Percentiles rank a stretch among this genome's conserved stretches.
Conservation (phyloP, 1,140 invertebrate species). For the Neomicropteryx cornuta region DNA sequence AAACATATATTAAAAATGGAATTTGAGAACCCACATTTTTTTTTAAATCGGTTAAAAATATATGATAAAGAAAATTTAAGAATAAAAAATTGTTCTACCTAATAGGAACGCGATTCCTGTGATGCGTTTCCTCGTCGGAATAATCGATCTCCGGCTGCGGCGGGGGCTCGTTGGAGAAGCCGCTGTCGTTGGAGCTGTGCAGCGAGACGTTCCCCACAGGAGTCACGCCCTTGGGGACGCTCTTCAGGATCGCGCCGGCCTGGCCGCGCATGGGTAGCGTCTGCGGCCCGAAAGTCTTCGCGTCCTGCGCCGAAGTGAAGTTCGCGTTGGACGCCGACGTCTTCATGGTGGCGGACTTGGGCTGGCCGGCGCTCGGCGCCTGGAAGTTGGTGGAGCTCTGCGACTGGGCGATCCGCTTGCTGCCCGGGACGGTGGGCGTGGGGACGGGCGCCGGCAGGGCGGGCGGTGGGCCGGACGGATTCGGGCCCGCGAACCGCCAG, state of each 20-base stretch:
- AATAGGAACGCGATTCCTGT: conserved; percentile 49
- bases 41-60: too few relatives aligned
- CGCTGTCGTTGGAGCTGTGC: conserved; percentile 84
- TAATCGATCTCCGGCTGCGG: conserved; percentile 82
- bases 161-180: conserved; percentile 81
- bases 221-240: conserved; percentile 30
- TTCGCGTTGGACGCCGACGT: conserved; percentile 45
- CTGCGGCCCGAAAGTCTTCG: conserved; percentile 39
- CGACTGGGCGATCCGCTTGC: conserved; percentile 33
- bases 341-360: conserved; percentile 31
- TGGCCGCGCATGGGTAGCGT: conserved; percentile 40
- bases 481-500: too few relatives aligned
- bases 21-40: too few relatives aligned
- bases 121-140: conserved; percentile 70
- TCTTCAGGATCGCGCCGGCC: conserved; percentile 26
- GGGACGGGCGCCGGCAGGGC: conserved; percentile 53
- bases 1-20: too few relatives aligned
- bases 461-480: conserved; percentile 47
- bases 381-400: conserved; percentile 36
- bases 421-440: conserved; percentile 29
- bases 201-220: conserved; percentile 62
- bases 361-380: conserved; percentile 40
- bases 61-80: too few relatives aligned
- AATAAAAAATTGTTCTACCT: conserved; percentile 63
- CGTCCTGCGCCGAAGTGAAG: conserved; percentile 38